Percentiles rank a stretch among this genome's conserved stretches.
Conservation (phyloP, 1,140 invertebrate species). For the Calycopis cecrops region DNA sequence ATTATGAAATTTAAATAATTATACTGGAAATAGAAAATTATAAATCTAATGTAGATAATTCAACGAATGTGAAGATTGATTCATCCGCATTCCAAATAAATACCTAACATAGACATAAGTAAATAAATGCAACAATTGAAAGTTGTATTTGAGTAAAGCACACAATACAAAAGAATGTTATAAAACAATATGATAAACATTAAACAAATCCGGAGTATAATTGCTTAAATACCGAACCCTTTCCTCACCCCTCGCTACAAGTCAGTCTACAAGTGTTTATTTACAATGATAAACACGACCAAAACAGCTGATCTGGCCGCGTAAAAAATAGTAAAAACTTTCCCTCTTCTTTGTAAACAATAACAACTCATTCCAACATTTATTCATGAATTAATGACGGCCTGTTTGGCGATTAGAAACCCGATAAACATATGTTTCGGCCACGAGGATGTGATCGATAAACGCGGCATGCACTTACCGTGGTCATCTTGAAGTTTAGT, state of each 20-base stretch:
- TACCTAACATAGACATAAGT: too few relatives aligned
- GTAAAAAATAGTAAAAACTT: neutral
- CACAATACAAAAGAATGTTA: too few relatives aligned
- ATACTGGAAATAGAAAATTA: too few relatives aligned
- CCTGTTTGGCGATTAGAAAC: slow-evolving; percentile 47
- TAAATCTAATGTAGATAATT: too few relatives aligned
- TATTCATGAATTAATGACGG: slow-evolving; percentile 16
- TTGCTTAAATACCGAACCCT: too few relatives aligned
- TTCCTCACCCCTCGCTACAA: slow-evolving; percentile 7
- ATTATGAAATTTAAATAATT: too few relatives aligned
- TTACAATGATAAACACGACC: slow-evolving; percentile 41
- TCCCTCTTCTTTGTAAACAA: slow-evolving; percentile 13
- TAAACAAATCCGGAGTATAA: too few relatives aligned
- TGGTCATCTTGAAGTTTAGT: slow-evolving; percentile 71
- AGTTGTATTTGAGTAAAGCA: too few relatives aligned
- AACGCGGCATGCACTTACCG: slow-evolving; percentile 67
- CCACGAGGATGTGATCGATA: slow-evolving; percentile 66
- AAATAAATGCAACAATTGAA: too few relatives aligned
- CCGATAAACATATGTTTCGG: slow-evolving; percentile 60
- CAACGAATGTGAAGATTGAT: too few relatives aligned
- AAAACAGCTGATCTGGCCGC: neutral
- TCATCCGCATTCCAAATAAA: too few relatives aligned
- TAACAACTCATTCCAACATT: slow-evolving; percentile 17
- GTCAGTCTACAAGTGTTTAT: slow-evolving; percentile 65
- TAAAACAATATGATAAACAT: too few relatives aligned